A percentile compares a stretch with the other conserved stretches of the same genome.
These are phyloP conservation scores for Thymelicus sylvestris DNA, from an alignment of 2,888 invertebrate genomes.

Conservation along the genomic window DNA sequence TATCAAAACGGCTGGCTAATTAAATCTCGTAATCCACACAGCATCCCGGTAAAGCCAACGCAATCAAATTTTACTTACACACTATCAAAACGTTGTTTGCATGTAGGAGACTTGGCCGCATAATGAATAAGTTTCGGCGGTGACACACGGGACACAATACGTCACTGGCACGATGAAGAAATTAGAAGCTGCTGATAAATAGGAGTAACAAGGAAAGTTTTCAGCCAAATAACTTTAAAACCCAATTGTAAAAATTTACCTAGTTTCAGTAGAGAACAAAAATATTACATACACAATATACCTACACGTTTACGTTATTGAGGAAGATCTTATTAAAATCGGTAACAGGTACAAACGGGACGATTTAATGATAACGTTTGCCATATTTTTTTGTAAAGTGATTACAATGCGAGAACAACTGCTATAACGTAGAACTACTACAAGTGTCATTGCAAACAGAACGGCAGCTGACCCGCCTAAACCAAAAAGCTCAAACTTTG, in stretches of 20 bases:
- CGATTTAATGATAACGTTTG: no score
- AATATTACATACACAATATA: no score
- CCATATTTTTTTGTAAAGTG: no score
- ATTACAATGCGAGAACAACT: no score
- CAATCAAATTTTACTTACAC: conserved; percentile 54
- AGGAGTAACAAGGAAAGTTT: neutral
- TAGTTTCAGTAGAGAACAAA: no score
- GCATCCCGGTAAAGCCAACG: conserved; percentile 18
- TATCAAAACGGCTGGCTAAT: conserved; percentile 29
- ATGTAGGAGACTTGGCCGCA: conserved; percentile 45
- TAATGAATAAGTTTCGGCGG: conserved; percentile 3
- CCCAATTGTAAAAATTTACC: no score
- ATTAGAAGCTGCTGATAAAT: no score
- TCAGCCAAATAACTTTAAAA: neutral
- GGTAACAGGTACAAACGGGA: no score
- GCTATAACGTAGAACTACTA: no score
- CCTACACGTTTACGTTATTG: no score
- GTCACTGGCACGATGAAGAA: neutral
- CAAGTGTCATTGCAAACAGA: no score
- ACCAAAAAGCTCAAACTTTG: neutral
- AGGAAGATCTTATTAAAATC: no score
- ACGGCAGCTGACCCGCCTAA: neutral
- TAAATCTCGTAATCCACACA: conserved; percentile 34
- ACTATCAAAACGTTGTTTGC: conserved; percentile 69
- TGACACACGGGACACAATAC: neutral